Evolutionary conservation across 2,113 vertebrate genomes (phyloP).

Genomic region (Aplodontia rufa): DNA sequence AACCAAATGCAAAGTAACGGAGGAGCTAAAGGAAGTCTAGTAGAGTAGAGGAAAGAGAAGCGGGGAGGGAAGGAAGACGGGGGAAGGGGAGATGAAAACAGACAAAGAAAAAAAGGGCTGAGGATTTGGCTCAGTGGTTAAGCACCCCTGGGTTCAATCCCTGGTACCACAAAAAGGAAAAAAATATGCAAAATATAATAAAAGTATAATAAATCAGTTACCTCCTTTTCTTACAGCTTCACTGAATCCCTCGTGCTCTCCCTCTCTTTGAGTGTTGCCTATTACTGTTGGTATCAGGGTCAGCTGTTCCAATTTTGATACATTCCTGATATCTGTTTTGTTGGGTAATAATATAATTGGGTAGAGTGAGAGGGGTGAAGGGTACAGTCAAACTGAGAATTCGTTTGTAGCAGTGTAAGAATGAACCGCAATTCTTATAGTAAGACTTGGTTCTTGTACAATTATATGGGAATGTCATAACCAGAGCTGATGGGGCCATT

Average conservation of each 20-base stretch:
- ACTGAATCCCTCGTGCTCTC: not conserved
- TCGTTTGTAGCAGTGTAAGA: not conserved
- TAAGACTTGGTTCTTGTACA: not conserved
- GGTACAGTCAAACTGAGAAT: not conserved
- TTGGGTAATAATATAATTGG: not conserved
- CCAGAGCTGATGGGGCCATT: not conserved
- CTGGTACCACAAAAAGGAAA: too few relatives aligned
- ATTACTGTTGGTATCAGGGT: not conserved
- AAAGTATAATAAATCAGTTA: not conserved
- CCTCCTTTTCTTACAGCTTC: not conserved
- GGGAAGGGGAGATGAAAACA: too few relatives aligned
- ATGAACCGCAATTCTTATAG: not conserved
- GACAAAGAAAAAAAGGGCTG: too few relatives aligned
- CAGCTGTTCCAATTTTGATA: not conserved
- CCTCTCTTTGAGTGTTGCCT: not conserved
- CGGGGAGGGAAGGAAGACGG: too few relatives aligned
- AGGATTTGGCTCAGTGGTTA: too few relatives aligned
- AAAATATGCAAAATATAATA: not conserved
- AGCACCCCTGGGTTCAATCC: too few relatives aligned
- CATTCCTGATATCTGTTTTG: not conserved
- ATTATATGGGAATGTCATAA: not conserved
- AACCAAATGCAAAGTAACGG: too few relatives aligned
- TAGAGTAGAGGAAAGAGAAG: too few relatives aligned
- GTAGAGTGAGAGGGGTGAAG: not conserved
- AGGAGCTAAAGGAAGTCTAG: too few relatives aligned